A percentile compares a stretch with the other conserved stretches of the same genome.
Conservation (phyloP, 2,888 invertebrate genomes). For the Andrena praecox region DNA sequence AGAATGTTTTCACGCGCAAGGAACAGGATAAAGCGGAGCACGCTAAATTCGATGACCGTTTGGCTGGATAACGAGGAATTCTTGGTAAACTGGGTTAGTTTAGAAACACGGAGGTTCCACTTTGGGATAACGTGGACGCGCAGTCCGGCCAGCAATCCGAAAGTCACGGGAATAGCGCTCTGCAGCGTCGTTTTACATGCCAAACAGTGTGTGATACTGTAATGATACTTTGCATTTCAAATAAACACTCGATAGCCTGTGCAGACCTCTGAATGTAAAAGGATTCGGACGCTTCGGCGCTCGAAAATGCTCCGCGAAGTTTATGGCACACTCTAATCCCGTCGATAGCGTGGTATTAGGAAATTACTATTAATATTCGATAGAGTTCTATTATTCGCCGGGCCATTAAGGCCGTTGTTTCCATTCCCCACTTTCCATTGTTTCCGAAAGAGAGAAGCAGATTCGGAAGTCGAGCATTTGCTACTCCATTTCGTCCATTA, state of each 20-base stretch:
- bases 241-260: conserved; percentile 13
- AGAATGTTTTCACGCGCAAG: conserved; percentile 15
- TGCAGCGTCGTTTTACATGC: background rate
- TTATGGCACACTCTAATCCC: background rate
- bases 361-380: too few relatives aligned
- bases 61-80: conserved; percentile 43
- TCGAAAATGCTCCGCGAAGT: background rate
- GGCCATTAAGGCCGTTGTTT: background rate
- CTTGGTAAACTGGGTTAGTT: conserved; percentile 53
- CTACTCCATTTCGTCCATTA: too few relatives aligned
- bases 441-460: background rate
- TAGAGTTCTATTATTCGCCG: background rate
- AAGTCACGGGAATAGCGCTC: background rate
- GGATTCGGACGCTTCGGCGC: background rate
- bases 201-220: background rate
- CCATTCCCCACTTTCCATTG: background rate
- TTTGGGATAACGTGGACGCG: conserved; percentile 11
- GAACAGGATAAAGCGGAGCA: conserved; percentile 25
- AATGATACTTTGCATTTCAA: conserved; percentile 27
- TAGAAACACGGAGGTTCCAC: conserved; percentile 25
- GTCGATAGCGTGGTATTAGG: too few relatives aligned
- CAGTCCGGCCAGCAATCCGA: conserved; percentile 4
- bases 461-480: background rate
- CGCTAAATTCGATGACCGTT: conserved; percentile 46
- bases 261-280: background rate